Evolutionary conservation across 2,888 invertebrate species (phyloP).

Genomic region (Acanthococcus lagerstroemiae): DNA sequence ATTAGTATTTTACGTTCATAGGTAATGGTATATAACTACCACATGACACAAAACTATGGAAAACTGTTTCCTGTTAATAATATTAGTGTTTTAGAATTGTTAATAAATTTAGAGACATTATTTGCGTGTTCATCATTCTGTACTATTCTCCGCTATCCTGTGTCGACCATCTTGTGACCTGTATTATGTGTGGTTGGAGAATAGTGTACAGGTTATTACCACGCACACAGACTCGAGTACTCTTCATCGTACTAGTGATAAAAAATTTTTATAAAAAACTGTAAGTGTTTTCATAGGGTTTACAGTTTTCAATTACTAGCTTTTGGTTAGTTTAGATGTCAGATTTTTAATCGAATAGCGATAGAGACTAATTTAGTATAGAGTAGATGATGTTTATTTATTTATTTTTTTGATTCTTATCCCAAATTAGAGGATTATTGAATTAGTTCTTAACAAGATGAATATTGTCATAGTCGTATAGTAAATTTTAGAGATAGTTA

Average conservation of each 20-base stretch:
- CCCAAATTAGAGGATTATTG: slow-evolving; percentile 8
- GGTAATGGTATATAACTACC: too few species aligned
- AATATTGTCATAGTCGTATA: slow-evolving; percentile 15
- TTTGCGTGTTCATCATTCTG: slow-evolving; percentile 24
- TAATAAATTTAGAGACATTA: slow-evolving; percentile 20
- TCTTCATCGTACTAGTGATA: slow-evolving; percentile 15
- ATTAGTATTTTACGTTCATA: too few species aligned
- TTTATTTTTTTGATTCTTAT: neutral
- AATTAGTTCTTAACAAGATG: slow-evolving; percentile 9
- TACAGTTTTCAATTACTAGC: slow-evolving; percentile 18
- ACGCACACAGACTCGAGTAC: neutral
- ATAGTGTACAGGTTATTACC: slow-evolving; percentile 17
- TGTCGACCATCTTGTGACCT: neutral
- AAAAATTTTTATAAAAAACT: slow-evolving; percentile 17
- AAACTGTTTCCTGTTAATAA: slow-evolving; percentile 26
- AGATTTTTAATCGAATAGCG: neutral
- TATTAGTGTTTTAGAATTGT: slow-evolving; percentile 20
- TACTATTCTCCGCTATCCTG: too few species aligned
- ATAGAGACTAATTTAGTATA: slow-evolving; percentile 20
- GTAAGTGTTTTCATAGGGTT: slow-evolving; percentile 24
- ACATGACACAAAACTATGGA: too few species aligned
- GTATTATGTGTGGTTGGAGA: slow-evolving; percentile 8
- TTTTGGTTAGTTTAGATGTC: slow-evolving; percentile 15
- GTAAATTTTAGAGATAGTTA: too few species aligned
- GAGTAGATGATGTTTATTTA: too few species aligned